Conservation (phyloP, 2,113 vertebrate species). For the Aspiorhynchus laticeps region DNA sequence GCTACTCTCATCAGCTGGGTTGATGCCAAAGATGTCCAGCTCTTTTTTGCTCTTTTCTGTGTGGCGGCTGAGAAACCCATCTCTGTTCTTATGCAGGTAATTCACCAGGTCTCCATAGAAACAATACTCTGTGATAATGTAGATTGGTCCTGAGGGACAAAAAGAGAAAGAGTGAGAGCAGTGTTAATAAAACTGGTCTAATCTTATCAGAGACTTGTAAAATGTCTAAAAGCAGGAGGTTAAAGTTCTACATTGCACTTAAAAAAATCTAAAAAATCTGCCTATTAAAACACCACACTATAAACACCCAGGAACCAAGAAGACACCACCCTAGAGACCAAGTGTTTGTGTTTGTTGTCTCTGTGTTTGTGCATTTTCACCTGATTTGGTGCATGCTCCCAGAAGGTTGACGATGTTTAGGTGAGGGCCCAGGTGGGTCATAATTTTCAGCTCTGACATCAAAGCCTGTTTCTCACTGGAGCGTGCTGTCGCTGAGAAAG, state of each 20-base stretch:
- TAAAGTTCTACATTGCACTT: slow-evolving; percentile 61
- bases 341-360: background rate
- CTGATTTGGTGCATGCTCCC: slow-evolving; percentile 97
- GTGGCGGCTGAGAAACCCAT: slow-evolving; percentile 87
- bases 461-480: slow-evolving; percentile 98
- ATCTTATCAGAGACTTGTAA: slow-evolving; percentile 73
- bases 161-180: background rate
- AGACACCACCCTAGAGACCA: slow-evolving; percentile 18
- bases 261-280: too few relatives aligned
- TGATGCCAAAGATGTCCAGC: slow-evolving; percentile 95
- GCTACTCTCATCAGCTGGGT: slow-evolving; percentile 91
- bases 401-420: slow-evolving; percentile 97
- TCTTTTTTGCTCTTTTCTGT: slow-evolving; percentile 94
- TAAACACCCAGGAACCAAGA: slow-evolving; percentile 48
- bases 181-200: slow-evolving; percentile 57
- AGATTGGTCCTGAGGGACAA: slow-evolving; percentile 86
- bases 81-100: slow-evolving; percentile 96
- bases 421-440: slow-evolving; percentile 97
- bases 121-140: slow-evolving; percentile 99
- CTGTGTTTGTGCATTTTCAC: slow-evolving; percentile 65
- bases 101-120: slow-evolving; percentile 98
- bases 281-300: slow-evolving; percentile 65
- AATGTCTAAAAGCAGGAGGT: slow-evolving; percentile 63
- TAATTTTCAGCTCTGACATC: slow-evolving; percentile 99
- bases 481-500: slow-evolving; percentile 88